A percentile compares a stretch with the other conserved stretches of the same genome.
Evolutionary conservation across 1,140 invertebrate genomes (phyloP).

Genomic region (Halictus rubicundus): DNA sequence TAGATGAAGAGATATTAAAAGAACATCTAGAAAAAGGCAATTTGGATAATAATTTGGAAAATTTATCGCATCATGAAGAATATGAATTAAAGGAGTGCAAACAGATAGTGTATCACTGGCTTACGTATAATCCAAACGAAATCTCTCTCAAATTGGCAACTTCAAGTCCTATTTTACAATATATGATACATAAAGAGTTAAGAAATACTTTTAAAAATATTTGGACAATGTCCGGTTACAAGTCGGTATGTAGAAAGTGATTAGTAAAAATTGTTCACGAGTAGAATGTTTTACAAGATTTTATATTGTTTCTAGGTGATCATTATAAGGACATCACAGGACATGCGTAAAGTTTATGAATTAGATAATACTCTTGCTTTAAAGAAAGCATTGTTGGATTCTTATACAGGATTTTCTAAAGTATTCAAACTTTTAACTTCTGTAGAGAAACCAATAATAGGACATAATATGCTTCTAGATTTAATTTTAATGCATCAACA

Average conservation of each 20-base stretch:
- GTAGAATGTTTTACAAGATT: not conserved
- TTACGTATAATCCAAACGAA: slow-evolving; percentile 56
- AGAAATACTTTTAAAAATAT: slow-evolving; percentile 80
- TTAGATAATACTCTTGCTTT: slow-evolving; percentile 75
- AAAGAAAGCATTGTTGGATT: slow-evolving; percentile 77
- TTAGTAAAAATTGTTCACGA: not conserved
- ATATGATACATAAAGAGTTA: slow-evolving; percentile 81
- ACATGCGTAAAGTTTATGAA: slow-evolving; percentile 67
- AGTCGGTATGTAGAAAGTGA: slow-evolving; percentile 64
- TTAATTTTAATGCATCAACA: slow-evolving; percentile 86
- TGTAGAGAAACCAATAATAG: slow-evolving; percentile 86
- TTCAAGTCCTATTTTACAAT: slow-evolving; percentile 65
- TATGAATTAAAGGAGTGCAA: slow-evolving; percentile 70
- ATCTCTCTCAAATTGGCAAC: slow-evolving; percentile 54
- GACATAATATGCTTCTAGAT: slow-evolving; percentile 88
- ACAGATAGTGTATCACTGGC: slow-evolving; percentile 74
- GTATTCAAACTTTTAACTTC: slow-evolving; percentile 83
- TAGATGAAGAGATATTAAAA: slow-evolving; percentile 74
- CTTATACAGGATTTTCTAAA: slow-evolving; percentile 85
- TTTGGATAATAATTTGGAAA: slow-evolving; percentile 62
- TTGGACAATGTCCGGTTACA: slow-evolving; percentile 71
- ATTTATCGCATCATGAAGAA: slow-evolving; percentile 76
- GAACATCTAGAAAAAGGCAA: slow-evolving; percentile 67
- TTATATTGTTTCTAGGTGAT: slow-evolving; percentile 64
- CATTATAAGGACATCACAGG: slow-evolving; percentile 71